Evolutionary conservation across 2,113 vertebrate species (phyloP).

Genomic region (Pseudopipra pipra): DNA sequence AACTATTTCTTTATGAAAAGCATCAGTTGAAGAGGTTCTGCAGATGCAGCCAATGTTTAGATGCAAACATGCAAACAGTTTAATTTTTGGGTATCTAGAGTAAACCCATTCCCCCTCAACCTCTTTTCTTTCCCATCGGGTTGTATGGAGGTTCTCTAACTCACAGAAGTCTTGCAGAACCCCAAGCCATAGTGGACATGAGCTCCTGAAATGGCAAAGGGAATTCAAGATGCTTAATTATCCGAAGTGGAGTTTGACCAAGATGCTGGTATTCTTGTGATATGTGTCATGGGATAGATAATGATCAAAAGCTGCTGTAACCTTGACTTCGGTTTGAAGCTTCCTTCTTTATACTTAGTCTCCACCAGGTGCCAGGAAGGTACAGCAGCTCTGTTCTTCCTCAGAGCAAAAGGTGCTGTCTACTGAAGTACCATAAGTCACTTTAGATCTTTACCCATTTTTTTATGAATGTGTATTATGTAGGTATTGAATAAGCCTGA

Average conservation of each 20-base stretch:
- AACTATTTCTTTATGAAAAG: neutral
- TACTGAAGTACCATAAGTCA: neutral
- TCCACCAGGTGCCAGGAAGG: neutral
- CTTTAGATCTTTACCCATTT: neutral
- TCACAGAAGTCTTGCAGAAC: neutral
- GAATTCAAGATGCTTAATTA: neutral
- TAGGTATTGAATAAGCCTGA: neutral
- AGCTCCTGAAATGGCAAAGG: neutral
- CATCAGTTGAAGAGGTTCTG: neutral
- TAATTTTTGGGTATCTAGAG: neutral
- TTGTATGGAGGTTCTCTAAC: neutral
- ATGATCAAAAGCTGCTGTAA: constrained; percentile 1
- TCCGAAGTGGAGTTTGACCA: neutral
- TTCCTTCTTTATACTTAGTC: neutral
- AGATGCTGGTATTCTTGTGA: neutral
- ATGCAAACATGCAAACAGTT: neutral
- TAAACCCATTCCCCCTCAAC: neutral
- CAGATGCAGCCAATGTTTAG: neutral
- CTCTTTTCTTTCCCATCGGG: neutral
- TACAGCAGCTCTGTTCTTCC: neutral
- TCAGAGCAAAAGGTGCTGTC: neutral
- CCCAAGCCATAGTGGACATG: neutral
- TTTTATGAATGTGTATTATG: neutral
- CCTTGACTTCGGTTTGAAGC: neutral
- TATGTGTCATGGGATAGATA: neutral